Base-by-base conservation (phyloP, 2,113 vertebrate species). In the Nestor notabilis region DNA sequence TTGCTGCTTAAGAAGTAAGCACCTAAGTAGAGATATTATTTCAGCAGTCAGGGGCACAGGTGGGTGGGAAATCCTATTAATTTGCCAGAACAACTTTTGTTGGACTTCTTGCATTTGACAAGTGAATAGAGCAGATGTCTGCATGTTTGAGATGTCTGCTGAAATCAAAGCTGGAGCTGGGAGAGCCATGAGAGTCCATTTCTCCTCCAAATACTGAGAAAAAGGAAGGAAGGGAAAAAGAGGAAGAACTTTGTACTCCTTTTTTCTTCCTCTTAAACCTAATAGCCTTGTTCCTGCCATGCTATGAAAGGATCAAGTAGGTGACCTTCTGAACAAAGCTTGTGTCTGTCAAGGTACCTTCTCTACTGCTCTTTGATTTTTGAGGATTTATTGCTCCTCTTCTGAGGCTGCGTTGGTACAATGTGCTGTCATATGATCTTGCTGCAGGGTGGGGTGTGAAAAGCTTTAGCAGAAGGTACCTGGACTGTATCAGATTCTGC, bases 1-100 rank as follows among this genome's bases (percentile, higher is more conserved):
- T 92, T 41, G 17, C 39, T 95, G 93, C 52, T 96, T 92, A 87
- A 77, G 80, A 94, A 95, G 94, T 76, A 94, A 70, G 29, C 31
- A 80, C 17, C 35, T 27, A 64, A 55, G 29, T 46, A 58, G 24
- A 63, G 13, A 44, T 24, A 80, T 43, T 0, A 39, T 66, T 91
- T 85, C 70, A 82, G 24, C 27, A 76, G 70, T 56, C 44, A 52
- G 50, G 16, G 31, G 11, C 4, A 8, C 14, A 20, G 19, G 28
- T 13, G 41, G 13, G 16, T 28, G 20, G 27, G 15, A 76, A 80
- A 52, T 52, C 31, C 28, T 56, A n/a, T 52, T 90, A 56, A 66
- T 92, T 79, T 83, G 11, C 31, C 53, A 83, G 33, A 64, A 77
- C 9, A 13, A 0, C 7, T 70, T 90, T 49, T 90, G 21, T 77